Evolutionary conservation across 2,888 invertebrate species (phyloP).

Genomic region (Auanema freiburgensis): DNA sequence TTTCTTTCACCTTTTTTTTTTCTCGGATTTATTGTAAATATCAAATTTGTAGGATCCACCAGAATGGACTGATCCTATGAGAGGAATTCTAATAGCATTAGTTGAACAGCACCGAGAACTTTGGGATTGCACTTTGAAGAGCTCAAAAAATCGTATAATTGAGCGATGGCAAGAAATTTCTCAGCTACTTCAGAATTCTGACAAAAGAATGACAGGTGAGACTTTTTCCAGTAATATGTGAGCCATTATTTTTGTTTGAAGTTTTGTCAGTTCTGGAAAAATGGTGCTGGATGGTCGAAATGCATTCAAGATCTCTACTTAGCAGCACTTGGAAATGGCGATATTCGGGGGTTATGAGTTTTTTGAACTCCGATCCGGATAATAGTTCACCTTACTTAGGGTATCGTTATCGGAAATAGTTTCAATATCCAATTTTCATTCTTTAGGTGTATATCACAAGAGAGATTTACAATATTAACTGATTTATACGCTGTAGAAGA

Average conservation of each 20-base stretch:
- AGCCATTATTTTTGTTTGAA: conserved; percentile 78
- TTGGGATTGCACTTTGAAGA: conserved; percentile 22
- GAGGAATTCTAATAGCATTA: conserved; percentile 33
- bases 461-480: conserved; percentile 19
- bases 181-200: conserved; percentile 5
- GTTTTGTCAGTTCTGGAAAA: conserved; percentile 37
- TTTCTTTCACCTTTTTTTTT: too few species aligned
- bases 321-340: conserved; percentile 23
- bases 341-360: conserved; percentile 26
- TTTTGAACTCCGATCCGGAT: conserved; percentile 13
- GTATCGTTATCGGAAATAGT: conserved; percentile 11
- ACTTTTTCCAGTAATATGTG: conserved; percentile 71
- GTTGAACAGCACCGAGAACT: conserved; percentile 23
- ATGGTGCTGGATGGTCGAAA: conserved; percentile 41
- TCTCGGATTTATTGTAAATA: too few species aligned
- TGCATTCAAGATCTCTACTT: conserved; percentile 23
- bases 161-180: conserved; percentile 4
- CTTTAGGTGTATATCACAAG: conserved; percentile 25
- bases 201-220: conserved; percentile 16
- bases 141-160: conserved; percentile 6
- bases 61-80: conserved; percentile 24
- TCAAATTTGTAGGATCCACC: conserved; percentile 24
- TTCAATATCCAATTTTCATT: conserved; percentile 11
- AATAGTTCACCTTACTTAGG: conserved; percentile 26
- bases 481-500: conserved; percentile 7